Conservation (phyloP, 2,888 invertebrate species). For the Himalopsyche kuldschensis region DNA sequence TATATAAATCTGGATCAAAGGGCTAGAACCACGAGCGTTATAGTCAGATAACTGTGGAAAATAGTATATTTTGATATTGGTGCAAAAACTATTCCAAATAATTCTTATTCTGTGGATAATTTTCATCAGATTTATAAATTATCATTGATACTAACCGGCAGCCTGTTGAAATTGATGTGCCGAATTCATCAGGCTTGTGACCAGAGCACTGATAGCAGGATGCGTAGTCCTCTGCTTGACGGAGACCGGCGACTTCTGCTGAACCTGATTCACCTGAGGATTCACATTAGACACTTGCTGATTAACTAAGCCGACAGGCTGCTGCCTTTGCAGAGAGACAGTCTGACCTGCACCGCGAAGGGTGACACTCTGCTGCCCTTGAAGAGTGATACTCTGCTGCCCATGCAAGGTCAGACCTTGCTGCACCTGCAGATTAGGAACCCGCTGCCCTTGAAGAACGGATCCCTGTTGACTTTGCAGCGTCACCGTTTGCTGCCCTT, state of each 20-base stretch:
- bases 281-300: conserved; percentile 42
- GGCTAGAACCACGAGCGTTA: too few relatives aligned
- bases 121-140: not conserved
- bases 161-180: conserved; percentile 78
- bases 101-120: too few relatives aligned
- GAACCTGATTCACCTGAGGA: conserved; percentile 42
- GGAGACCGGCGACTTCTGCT: conserved; percentile 57
- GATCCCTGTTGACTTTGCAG: conserved; percentile 8
- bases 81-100: too few relatives aligned
- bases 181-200: conserved; percentile 79
- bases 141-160: conserved; percentile 45
- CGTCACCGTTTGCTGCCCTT: not conserved
- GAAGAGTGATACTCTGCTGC: conserved; percentile 26
- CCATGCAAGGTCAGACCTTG: conserved; percentile 27
- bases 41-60: too few relatives aligned
- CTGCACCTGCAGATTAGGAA: conserved; percentile 20
- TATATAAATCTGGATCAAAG: too few relatives aligned
- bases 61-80: too few relatives aligned
- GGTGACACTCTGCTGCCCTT: conserved; percentile 25
- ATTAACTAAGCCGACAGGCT: conserved; percentile 52
- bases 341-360: conserved; percentile 20
- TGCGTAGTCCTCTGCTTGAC: conserved; percentile 55
- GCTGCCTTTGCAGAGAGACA: conserved; percentile 34
- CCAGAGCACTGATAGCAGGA: conserved; percentile 75
- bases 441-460: conserved; percentile 19